These are phyloP conservation scores for Enteromius thamalakanensis DNA, from an alignment of 2,797 vertebrate genomes.

Conservation along the genomic window DNA sequence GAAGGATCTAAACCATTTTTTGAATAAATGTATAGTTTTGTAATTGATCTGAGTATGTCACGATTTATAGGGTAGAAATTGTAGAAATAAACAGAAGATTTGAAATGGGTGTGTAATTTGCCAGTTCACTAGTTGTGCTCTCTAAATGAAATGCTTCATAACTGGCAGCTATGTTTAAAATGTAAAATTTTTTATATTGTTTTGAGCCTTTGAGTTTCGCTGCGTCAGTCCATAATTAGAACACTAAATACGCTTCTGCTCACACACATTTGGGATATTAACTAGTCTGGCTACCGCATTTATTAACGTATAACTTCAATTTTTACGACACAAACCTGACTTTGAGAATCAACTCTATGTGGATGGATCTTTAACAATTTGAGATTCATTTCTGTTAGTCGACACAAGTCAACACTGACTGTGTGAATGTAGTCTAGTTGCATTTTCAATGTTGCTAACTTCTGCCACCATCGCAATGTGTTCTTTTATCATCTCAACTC, in stretches of 20 bases:
- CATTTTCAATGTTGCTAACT: not conserved
- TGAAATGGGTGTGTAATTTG: not conserved
- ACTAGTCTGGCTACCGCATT: not conserved
- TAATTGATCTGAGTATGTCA: not conserved
- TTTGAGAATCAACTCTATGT: not conserved
- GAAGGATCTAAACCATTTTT: no score
- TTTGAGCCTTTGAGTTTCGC: not conserved
- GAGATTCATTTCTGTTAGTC: not conserved
- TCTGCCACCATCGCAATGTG: not conserved
- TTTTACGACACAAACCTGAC: not conserved
- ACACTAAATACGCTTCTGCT: slow-evolving; percentile 1
- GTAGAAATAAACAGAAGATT: not conserved
- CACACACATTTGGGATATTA: not conserved
- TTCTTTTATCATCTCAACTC: slow-evolving; percentile 1
- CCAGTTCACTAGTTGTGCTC: not conserved
- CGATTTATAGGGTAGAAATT: not conserved
- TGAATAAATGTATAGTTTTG: not conserved
- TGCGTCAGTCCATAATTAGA: not conserved
- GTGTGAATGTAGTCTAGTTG: not conserved
- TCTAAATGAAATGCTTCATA: not conserved
- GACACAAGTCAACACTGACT: not conserved
- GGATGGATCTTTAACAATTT: not conserved
- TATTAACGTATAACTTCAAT: not conserved
- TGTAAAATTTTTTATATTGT: not conserved
- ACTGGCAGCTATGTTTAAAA: not conserved